Percentiles rank a stretch among this genome's conserved stretches.
These are phyloP conservation scores for Gymnothorax javanicus DNA, from an alignment of 2,797 vertebrate species.

Conservation along the genomic window DNA sequence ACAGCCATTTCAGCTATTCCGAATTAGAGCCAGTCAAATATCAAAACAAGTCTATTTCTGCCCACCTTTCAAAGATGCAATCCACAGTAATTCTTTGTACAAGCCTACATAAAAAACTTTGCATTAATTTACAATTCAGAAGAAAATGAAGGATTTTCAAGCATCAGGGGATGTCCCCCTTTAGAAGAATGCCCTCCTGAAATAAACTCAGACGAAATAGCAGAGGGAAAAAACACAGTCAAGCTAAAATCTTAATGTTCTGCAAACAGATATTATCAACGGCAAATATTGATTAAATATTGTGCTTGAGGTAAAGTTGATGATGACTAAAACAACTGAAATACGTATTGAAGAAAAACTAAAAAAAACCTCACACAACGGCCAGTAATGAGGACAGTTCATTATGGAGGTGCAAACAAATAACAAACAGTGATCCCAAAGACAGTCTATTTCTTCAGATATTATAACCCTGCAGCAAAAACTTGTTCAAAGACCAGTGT, in stretches of 20 bases:
- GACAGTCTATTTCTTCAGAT: too few relatives aligned
- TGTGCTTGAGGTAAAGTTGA: neutral
- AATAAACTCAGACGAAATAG: neutral
- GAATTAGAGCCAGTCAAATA: neutral
- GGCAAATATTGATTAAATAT: neutral
- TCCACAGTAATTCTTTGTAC: neutral
- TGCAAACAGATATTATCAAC: neutral
- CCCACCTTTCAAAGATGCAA: neutral
- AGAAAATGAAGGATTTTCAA: neutral
- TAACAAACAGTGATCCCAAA: too few relatives aligned
- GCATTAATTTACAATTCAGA: neutral
- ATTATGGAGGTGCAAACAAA: too few relatives aligned
- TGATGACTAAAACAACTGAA: neutral
- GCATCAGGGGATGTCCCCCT: neutral
- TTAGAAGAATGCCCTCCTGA: neutral
- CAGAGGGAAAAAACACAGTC: neutral
- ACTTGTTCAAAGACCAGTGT: too few relatives aligned
- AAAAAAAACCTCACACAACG: too few relatives aligned
- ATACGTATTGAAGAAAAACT: neutral
- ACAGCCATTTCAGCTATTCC: neutral
- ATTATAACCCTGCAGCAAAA: too few relatives aligned
- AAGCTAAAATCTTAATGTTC: neutral
- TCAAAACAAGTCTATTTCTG: constrained; percentile 13
- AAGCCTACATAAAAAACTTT: neutral
- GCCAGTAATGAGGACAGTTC: too few relatives aligned